These are phyloP conservation scores for Conomelus anceps DNA, from an alignment of 2,888 invertebrate species.

Conservation along the genomic window DNA sequence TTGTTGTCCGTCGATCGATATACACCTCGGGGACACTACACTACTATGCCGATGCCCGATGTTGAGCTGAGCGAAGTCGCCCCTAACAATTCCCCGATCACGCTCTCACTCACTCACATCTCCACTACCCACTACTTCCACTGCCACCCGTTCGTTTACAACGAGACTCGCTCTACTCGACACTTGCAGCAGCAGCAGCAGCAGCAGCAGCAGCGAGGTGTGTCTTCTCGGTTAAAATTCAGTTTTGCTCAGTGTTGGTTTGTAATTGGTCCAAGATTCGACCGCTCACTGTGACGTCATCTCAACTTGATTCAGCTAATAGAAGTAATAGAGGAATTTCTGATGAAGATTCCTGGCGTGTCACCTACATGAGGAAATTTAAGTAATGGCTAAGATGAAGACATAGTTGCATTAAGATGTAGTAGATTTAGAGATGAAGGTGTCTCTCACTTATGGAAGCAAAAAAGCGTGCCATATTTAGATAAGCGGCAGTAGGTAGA, in stretches of 20 bases:
- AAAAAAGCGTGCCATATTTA: too few species aligned
- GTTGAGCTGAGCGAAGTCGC: too few species aligned
- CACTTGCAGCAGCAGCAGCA: too few species aligned
- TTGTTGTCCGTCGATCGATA: conserved; percentile 36
- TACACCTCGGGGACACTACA: not conserved
- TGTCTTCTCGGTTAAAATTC: too few species aligned
- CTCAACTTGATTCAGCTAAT: not conserved
- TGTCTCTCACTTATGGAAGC: not conserved
- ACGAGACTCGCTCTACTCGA: too few species aligned
- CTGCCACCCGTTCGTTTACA: too few species aligned
- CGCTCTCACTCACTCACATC: too few species aligned
- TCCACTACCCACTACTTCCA: too few species aligned
- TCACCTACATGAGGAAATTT: too few species aligned
- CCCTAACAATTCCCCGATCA: too few species aligned
- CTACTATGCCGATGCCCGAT: not conserved
- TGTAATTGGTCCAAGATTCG: not conserved
- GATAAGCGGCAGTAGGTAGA: too few species aligned
- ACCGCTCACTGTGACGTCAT: not conserved
- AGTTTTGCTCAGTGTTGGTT: not conserved
- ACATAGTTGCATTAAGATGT: not conserved
- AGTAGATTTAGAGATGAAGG: not conserved
- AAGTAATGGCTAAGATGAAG: not conserved
- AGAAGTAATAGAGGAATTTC: not conserved
- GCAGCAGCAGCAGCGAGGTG: too few species aligned
- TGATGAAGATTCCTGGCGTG: not conserved